These are phyloP conservation scores for Macrophya annulata DNA, from an alignment of 2,888 invertebrate species.

Conservation along the genomic window DNA sequence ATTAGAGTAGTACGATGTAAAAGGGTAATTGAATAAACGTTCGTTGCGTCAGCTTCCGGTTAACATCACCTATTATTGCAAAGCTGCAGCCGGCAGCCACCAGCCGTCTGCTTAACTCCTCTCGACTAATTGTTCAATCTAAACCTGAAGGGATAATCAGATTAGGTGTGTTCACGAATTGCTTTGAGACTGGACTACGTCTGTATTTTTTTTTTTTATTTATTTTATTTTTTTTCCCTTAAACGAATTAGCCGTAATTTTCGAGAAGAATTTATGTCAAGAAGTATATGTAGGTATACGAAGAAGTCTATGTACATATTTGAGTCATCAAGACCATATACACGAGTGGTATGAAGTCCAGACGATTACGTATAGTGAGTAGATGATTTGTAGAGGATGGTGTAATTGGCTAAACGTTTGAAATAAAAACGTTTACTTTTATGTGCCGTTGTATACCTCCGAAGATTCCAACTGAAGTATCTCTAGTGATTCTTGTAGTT, in stretches of 20 bases:
- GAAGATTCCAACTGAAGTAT: slow-evolving; percentile 10
- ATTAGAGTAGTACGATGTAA: not conserved
- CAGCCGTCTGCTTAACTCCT: not conserved
- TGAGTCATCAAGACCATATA: not conserved
- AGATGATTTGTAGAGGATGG: slow-evolving; percentile 1
- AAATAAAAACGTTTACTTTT: slow-evolving; percentile 15
- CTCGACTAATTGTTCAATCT: slow-evolving; percentile 36
- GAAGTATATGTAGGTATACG: too few relatives aligned
- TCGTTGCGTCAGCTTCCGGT: slow-evolving; percentile 34
- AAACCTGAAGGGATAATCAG: slow-evolving; percentile 23
- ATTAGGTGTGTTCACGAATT: slow-evolving; percentile 25
- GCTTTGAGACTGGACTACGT: not conserved
- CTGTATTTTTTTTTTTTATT: not conserved
- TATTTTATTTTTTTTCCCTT: slow-evolving; percentile 62
- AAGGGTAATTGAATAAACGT: slow-evolving; percentile 34
- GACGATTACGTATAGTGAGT: not conserved
- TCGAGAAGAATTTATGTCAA: not conserved
- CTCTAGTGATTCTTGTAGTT: not conserved
- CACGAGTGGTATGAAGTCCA: not conserved
- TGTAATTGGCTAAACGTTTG: slow-evolving; percentile 20
- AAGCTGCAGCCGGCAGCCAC: not conserved
- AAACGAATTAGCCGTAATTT: slow-evolving; percentile 75
- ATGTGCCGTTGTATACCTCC: not conserved
- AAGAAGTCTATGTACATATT: not conserved
- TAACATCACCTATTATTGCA: slow-evolving; percentile 27